These are phyloP conservation scores for Zaprionus lachaisei DNA, from an alignment of 1,140 invertebrate genomes.

Conservation along the genomic window DNA sequence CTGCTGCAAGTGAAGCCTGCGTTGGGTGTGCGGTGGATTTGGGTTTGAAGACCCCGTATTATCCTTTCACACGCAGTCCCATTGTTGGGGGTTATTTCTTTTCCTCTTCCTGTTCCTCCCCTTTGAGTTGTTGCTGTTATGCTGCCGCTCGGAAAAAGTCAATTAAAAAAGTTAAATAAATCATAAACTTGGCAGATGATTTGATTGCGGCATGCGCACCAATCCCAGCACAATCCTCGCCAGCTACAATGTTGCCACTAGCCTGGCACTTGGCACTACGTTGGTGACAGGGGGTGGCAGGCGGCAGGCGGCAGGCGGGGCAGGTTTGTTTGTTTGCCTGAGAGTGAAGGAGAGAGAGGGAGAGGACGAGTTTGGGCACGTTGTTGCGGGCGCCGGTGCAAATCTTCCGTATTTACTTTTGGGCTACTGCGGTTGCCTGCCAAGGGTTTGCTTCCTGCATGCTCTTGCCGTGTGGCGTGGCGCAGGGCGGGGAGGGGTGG, in stretches of 20 bases:
- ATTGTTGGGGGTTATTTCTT: conserved; percentile 34
- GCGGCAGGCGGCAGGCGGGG: too few species aligned
- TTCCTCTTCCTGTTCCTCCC: conserved; percentile 16
- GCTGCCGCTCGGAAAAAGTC: conserved; percentile 76
- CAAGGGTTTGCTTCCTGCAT: conserved; percentile 73
- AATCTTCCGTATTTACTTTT: conserved; percentile 70
- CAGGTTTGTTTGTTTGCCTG: conserved; percentile 52
- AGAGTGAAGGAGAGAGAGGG: not conserved
- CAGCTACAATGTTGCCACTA: conserved; percentile 30
- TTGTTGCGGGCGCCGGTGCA: conserved; percentile 49
- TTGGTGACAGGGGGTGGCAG: not conserved
- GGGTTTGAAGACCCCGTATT: conserved; percentile 72
- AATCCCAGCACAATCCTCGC: conserved; percentile 43
- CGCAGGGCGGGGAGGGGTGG: conserved; percentile 14
- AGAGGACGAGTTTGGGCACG: conserved; percentile 12
- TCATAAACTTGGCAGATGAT: conserved; percentile 84
- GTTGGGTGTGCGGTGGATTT: conserved; percentile 13
- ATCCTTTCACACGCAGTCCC: conserved; percentile 80
- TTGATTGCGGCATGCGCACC: conserved; percentile 81
- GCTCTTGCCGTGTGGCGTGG: conserved; percentile 2
- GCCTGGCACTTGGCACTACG: not conserved
- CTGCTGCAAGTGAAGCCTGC: conserved; percentile 71
- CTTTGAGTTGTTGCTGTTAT: conserved; percentile 22
- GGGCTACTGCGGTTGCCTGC: conserved; percentile 64
- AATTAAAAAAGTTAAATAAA: conserved; percentile 85